These are phyloP conservation scores for Chiloscyllium plagiosum DNA, from an alignment of 2,113 vertebrate species.

Conservation along the genomic window DNA sequence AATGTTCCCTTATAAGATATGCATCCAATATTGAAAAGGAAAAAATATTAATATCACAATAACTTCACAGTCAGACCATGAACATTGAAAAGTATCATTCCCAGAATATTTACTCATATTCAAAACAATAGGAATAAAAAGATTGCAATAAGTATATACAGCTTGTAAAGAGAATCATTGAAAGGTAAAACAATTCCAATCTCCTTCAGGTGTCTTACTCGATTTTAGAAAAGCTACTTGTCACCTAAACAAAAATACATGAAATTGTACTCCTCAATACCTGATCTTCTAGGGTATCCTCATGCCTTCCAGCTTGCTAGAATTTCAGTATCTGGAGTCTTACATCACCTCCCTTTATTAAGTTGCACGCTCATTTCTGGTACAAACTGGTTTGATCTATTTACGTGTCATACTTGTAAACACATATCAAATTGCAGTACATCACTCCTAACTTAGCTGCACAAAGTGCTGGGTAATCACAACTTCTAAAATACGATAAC, in stretches of 20 bases:
- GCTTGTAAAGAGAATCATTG: not conserved
- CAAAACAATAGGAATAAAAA: not conserved
- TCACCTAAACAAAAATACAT: not conserved
- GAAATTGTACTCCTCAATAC: not conserved
- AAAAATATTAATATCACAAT: not conserved
- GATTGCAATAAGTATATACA: not conserved
- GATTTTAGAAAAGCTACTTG: not conserved
- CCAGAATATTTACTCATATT: not conserved
- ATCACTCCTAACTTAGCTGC: not conserved
- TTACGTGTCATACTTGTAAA: not conserved
- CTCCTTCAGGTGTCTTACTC: not conserved
- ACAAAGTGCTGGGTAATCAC: not conserved
- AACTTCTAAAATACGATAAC: not conserved
- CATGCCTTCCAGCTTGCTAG: not conserved
- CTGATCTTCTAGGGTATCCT: not conserved
- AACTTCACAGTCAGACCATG: not conserved
- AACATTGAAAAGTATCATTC: not conserved
- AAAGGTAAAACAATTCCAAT: not conserved
- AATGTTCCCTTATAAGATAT: not conserved
- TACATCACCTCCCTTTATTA: not conserved
- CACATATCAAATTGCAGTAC: not conserved
- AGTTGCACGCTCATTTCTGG: not conserved
- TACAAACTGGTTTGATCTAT: not conserved
- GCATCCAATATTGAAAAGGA: not conserved
- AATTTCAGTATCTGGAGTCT: not conserved